Evolutionary conservation across 1,140 invertebrate species (phyloP).

Genomic region (Oryzaephilus surinamensis): DNA sequence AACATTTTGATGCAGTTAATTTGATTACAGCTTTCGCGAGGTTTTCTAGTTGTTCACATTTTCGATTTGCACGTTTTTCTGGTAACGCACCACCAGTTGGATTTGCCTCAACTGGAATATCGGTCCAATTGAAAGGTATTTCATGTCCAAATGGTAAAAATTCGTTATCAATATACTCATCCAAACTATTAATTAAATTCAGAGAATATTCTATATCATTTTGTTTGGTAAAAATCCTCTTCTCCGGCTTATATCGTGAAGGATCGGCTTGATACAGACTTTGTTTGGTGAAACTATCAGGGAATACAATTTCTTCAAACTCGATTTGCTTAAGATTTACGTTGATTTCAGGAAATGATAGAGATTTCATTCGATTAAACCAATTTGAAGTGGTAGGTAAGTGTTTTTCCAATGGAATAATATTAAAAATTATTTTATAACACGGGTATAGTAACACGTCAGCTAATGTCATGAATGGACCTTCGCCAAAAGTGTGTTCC

Average conservation of each 20-base stretch:
- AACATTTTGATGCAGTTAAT: conserved; percentile 40
- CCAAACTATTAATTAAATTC: conserved; percentile 33
- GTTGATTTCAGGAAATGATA: no score
- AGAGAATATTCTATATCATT: conserved; percentile 59
- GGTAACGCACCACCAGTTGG: conserved; percentile 67
- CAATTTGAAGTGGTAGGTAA: conserved; percentile 56
- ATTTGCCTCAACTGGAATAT: conserved; percentile 59
- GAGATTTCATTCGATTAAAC: conserved; percentile 44
- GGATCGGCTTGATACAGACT: conserved; percentile 74
- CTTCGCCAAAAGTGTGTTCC: conserved; percentile 72
- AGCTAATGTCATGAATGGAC: conserved; percentile 68
- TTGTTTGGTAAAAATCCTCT: conserved; percentile 63
- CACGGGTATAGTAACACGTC: conserved; percentile 73
- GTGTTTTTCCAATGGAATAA: conserved; percentile 33
- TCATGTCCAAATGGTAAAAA: conserved; percentile 37
- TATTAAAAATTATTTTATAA: conserved; percentile 53
- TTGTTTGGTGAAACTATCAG: conserved; percentile 36
- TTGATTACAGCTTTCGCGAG: conserved; percentile 67
- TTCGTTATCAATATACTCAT: conserved; percentile 35
- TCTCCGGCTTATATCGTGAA: conserved; percentile 60
- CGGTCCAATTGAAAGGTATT: conserved; percentile 47
- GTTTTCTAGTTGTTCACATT: conserved; percentile 84
- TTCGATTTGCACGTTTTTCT: conserved; percentile 56
- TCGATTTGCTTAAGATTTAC: background rate
- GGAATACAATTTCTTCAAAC: conserved; percentile 18